These are phyloP conservation scores for Chrysochloris asiatica DNA, from an alignment of 2,113 vertebrate species.

Conservation along the genomic window DNA sequence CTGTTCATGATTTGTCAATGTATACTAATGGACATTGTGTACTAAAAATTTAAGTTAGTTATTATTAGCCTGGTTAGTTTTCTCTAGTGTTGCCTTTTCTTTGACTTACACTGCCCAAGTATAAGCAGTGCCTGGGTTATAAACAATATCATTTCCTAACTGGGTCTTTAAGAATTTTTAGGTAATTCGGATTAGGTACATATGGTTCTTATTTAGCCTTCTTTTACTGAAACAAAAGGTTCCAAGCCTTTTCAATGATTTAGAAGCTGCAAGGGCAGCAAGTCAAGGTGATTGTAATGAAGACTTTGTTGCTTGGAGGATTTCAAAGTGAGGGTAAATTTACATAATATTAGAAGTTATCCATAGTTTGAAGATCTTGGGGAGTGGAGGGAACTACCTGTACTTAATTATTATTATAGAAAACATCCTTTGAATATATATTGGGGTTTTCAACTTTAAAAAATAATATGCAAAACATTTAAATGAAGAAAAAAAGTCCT, in stretches of 20 bases:
- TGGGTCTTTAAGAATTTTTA: not conserved
- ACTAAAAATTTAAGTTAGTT: constrained; percentile 39
- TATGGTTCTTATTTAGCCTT: too few species aligned
- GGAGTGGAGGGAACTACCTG: too few species aligned
- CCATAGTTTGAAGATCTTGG: too few species aligned
- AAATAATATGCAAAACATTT: not conserved
- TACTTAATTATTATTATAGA: constrained; percentile 26
- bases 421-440: constrained; percentile 3
- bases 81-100: not conserved
- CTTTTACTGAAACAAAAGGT: too few species aligned
- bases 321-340: too few species aligned
- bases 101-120: not conserved
- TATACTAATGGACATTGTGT: not conserved
- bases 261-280: too few species aligned
- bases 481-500: not conserved
- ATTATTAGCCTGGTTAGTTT: constrained; percentile 1
- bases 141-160: not conserved
- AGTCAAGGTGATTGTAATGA: too few species aligned
- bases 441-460: constrained; percentile 24
- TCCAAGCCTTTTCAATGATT: too few species aligned
- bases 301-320: too few species aligned
- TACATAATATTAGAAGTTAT: too few species aligned
- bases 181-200: too few species aligned
- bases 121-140: not conserved
- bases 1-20: constrained; percentile 32